phyloP scores from a whole-genome alignment of 1,140 invertebrate species.

The Paraescarpia echinospica region DNA sequence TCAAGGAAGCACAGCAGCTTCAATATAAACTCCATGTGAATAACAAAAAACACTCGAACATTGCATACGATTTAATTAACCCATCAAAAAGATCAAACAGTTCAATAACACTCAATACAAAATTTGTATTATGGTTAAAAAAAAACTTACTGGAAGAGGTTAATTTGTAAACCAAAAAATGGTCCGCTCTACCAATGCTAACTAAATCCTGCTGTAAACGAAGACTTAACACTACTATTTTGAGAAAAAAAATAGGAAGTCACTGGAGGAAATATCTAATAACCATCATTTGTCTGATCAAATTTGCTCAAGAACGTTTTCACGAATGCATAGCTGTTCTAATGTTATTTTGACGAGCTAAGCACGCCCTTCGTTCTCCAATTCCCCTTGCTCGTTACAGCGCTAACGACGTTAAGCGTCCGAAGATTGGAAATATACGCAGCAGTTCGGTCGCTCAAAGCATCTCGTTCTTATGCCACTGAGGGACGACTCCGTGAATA shows the following conservation, averaged over 20 bases:
- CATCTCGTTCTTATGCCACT: background rate
- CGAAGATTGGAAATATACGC: background rate
- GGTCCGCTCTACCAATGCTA: background rate
- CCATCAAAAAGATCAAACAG: too few relatives aligned
- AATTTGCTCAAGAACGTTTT: constrained; percentile 1
- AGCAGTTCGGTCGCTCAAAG: background rate
- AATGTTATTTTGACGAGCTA: background rate
- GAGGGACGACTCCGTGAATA: background rate
- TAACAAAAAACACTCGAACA: too few relatives aligned
- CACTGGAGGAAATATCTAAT: background rate
- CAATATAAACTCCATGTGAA: too few relatives aligned
- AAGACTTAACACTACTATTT: background rate
- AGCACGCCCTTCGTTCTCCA: background rate
- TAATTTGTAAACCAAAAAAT: background rate
- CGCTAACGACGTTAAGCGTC: background rate
- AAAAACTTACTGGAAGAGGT: background rate
- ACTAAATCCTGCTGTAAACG: background rate
- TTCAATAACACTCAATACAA: too few relatives aligned
- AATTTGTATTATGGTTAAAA: background rate
- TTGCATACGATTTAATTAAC: too few relatives aligned
- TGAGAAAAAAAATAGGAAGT: background rate
- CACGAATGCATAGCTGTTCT: background rate
- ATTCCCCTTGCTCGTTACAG: background rate
- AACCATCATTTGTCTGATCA: background rate
- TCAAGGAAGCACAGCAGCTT: too few relatives aligned